phyloP scores from a whole-genome alignment of 2,888 invertebrate species.

The Hemithea aestivaria region DNA sequence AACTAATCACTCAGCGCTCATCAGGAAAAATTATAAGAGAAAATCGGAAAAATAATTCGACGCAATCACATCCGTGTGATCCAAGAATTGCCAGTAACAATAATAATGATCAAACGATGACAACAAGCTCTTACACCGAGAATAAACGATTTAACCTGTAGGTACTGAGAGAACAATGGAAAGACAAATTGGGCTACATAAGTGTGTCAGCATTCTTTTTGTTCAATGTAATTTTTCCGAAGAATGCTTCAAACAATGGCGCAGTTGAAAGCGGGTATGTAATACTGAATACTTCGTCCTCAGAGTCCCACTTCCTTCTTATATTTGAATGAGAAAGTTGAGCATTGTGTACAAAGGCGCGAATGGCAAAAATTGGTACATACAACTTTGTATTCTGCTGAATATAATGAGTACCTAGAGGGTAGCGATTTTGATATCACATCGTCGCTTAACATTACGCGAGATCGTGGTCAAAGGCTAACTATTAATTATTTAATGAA shows the following conservation, averaged over 20 bases:
- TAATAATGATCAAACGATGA: constrained; percentile 23
- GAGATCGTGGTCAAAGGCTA: too few species aligned
- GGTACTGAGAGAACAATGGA: constrained; percentile 51
- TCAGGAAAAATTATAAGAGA: too few species aligned
- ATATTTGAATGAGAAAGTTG: too few species aligned
- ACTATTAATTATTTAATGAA: too few species aligned
- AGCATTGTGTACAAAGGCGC: too few species aligned
- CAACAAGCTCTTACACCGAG: constrained; percentile 21
- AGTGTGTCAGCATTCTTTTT: constrained; percentile 55
- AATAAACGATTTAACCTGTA: constrained; percentile 40
- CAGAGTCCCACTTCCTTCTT: constrained; percentile 8
- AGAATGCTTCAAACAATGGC: constrained; percentile 45
- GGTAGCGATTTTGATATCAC: too few species aligned
- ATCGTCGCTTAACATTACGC: too few species aligned
- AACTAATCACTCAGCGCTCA: too few species aligned
- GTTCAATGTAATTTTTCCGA: constrained; percentile 54
- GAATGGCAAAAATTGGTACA: too few species aligned
- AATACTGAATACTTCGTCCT: constrained; percentile 8
- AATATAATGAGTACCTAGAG: too few species aligned
- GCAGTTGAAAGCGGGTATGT: constrained; percentile 15
- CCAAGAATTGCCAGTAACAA: constrained; percentile 12
- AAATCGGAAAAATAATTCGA: too few species aligned
- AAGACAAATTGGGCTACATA: constrained; percentile 59
- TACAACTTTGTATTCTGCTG: too few species aligned
- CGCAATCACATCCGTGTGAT: constrained; percentile 1